Percentiles rank a stretch among this genome's conserved stretches.
phyloP scores from a whole-genome alignment of 2,888 invertebrate genomes.

The Octonoba sinensis region DNA sequence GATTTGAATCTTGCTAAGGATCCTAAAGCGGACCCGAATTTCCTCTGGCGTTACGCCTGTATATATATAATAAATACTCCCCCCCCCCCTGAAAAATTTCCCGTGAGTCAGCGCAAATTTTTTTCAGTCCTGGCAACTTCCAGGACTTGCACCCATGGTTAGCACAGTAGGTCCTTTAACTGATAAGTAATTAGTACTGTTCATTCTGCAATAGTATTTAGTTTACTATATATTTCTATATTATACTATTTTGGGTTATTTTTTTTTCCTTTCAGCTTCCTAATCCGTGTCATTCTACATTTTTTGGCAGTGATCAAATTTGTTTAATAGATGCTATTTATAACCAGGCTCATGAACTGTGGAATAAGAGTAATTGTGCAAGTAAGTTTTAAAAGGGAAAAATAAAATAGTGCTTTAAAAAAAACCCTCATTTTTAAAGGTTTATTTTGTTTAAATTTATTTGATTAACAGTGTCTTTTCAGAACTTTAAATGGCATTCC shows the following conservation, averaged over 20 bases:
- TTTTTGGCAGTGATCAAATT: constrained; percentile 41
- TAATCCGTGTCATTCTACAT: constrained; percentile 3
- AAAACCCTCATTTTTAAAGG: too few relatives aligned
- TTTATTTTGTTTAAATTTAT: constrained; percentile 1
- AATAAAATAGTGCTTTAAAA: too few relatives aligned
- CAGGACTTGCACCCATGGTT: background rate
- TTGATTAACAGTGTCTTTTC: background rate
- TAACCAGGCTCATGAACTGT: constrained; percentile 5
- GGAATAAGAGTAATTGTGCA: constrained; percentile 32
- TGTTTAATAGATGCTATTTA: constrained; percentile 22
- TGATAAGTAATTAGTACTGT: background rate
- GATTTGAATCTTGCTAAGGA: too few relatives aligned
- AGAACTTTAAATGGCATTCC: background rate
- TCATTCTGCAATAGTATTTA: background rate
- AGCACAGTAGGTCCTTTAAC: too few relatives aligned
- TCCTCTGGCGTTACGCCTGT: too few relatives aligned
- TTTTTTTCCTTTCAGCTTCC: constrained; percentile 19
- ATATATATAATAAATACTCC: too few relatives aligned
- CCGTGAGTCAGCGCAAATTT: too few relatives aligned
- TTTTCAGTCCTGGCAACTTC: too few relatives aligned
- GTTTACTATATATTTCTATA: background rate
- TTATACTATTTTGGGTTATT: background rate
- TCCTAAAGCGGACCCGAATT: too few relatives aligned
- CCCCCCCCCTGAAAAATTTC: too few relatives aligned
- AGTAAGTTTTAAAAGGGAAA: constrained; percentile 14